phyloP scores from a whole-genome alignment of 1,140 invertebrate genomes.

The Tribolium madens region DNA sequence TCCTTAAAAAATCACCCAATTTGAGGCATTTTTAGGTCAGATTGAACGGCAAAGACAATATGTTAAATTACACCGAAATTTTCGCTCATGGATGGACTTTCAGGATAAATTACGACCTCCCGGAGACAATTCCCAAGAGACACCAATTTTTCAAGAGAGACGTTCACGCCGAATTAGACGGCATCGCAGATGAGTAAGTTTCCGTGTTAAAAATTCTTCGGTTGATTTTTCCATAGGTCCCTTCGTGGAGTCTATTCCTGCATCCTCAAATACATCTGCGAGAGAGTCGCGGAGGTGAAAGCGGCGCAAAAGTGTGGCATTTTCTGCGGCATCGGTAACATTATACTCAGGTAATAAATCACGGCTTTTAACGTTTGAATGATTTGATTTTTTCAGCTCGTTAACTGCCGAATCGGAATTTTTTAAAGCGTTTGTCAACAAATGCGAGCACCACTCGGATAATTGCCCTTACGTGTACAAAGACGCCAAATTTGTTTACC shows the following conservation, averaged over 20 bases:
- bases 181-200: constrained; percentile 55
- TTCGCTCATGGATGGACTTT: constrained; percentile 59
- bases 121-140: constrained; percentile 51
- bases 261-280: constrained; percentile 53
- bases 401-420: constrained; percentile 50
- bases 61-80: constrained; percentile 53
- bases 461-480: constrained; percentile 42
- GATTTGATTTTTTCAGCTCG: constrained; percentile 38
- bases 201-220: neutral
- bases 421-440: constrained; percentile 51
- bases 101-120: constrained; percentile 59
- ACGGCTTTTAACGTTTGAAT: neutral
- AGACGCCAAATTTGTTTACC: constrained; percentile 7
- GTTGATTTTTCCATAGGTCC: constrained; percentile 32
- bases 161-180: constrained; percentile 53
- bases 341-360: constrained; percentile 56
- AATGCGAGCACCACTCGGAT: constrained; percentile 50
- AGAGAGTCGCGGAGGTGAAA: constrained; percentile 47
- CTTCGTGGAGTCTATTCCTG: constrained; percentile 51
- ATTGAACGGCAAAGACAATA: constrained; percentile 58
- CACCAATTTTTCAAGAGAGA: constrained; percentile 59
- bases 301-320: constrained; percentile 56
- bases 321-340: constrained; percentile 58
- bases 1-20: neutral
- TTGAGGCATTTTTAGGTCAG: constrained; percentile 52